A percentile compares a stretch with the other conserved stretches of the same genome.
Conservation (phyloP, 2,113 vertebrate genomes). For the Haplotaxodon microlepis region DNA sequence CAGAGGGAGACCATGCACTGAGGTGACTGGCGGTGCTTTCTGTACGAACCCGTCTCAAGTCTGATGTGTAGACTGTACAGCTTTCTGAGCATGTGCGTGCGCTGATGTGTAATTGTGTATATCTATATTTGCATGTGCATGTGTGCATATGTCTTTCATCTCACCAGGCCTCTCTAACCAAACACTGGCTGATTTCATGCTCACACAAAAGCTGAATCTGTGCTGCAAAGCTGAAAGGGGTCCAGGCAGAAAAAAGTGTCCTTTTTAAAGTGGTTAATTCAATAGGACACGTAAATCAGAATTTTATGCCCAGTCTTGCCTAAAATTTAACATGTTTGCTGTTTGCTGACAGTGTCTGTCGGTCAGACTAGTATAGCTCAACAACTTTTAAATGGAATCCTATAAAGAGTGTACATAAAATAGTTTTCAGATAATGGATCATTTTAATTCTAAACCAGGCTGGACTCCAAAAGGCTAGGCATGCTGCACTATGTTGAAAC, state of each 20-base stretch:
- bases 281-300: not conserved
- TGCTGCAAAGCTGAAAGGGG: not conserved
- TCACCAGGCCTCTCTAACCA: slow-evolving; percentile 31
- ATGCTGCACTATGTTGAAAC: not conserved
- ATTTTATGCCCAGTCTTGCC: not conserved
- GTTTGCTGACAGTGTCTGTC: not conserved
- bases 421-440: not conserved
- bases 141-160: slow-evolving; percentile 31
- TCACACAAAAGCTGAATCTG: slow-evolving; percentile 17
- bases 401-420: not conserved
- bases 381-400: not conserved
- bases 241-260: not conserved
- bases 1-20: not conserved
- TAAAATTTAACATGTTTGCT: not conserved
- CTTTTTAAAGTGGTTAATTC: not conserved
- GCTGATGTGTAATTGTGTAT: not conserved
- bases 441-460: not conserved
- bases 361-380: not conserved
- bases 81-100: not conserved
- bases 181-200: slow-evolving; percentile 54
- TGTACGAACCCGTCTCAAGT: not conserved
- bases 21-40: slow-evolving; percentile 5
- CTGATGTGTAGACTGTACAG: not conserved
- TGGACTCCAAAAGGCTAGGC: not conserved
- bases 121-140: not conserved